Conservation (phyloP, 2,113 vertebrate species). For the Poeciliopsis occidentalis region DNA sequence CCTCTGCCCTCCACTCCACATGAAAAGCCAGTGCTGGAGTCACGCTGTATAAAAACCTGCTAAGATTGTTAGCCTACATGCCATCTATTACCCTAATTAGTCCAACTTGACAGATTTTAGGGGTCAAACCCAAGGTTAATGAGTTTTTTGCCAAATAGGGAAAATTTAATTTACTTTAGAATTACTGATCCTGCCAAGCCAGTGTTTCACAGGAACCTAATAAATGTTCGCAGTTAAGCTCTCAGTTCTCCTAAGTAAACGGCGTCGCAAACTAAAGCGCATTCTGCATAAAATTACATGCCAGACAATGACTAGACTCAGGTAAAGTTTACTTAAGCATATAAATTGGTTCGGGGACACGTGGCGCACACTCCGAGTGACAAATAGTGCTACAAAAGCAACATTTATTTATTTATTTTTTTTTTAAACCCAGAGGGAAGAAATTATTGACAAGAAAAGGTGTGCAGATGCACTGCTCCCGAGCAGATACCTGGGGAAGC, state of each 20-base stretch:
- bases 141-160: constrained; percentile 16
- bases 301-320: constrained; percentile 15
- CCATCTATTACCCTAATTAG: constrained; percentile 32
- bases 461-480: constrained; percentile 10
- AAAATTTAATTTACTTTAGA: constrained; percentile 45
- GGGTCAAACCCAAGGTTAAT: constrained; percentile 45
- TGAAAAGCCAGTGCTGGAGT: background rate
- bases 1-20: background rate
- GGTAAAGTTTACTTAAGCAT: constrained; percentile 30
- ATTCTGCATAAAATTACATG: constrained; percentile 34
- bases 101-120: constrained; percentile 16
- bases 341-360: constrained; percentile 33
- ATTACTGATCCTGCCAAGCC: constrained; percentile 16
- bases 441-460: constrained; percentile 1
- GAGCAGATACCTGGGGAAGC: constrained; percentile 25
- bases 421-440: constrained; percentile 5
- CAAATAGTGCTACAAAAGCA: constrained; percentile 28
- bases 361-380: constrained; percentile 18
- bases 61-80: constrained; percentile 21
- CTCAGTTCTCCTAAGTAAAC: constrained; percentile 38
- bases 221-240: constrained; percentile 24
- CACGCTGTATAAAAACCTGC: constrained; percentile 1
- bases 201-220: constrained; percentile 36
- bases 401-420: background rate
- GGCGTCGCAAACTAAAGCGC: constrained; percentile 18